These are phyloP conservation scores for Sitta carolinensis DNA, from an alignment of 2,797 vertebrate species.

Conservation along the genomic window DNA sequence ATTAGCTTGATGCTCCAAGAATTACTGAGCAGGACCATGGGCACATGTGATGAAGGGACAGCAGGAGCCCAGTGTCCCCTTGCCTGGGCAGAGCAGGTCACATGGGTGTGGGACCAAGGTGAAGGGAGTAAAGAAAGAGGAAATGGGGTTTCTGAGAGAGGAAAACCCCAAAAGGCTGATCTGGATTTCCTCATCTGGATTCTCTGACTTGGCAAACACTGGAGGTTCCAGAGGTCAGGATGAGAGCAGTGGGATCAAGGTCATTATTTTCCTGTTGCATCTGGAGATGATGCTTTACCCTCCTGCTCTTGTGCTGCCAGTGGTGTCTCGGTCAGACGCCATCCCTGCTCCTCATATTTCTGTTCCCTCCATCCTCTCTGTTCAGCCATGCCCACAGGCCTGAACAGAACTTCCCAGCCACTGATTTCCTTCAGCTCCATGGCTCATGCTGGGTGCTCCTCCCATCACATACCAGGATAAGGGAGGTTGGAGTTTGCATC, in stretches of 20 bases:
- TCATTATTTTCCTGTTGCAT: background rate
- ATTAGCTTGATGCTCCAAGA: slow-evolving; percentile 38
- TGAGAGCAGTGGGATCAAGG: background rate
- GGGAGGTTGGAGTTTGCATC: background rate
- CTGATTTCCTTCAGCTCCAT: accelerated
- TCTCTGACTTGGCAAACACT: background rate
- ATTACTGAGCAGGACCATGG: slow-evolving; percentile 8
- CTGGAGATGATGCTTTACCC: background rate
- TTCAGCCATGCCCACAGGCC: accelerated
- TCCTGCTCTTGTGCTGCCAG: background rate
- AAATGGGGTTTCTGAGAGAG: background rate
- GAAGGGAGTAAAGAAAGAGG: background rate
- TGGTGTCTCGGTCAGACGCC: background rate
- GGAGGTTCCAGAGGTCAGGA: background rate
- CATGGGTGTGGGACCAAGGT: background rate
- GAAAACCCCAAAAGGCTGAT: background rate
- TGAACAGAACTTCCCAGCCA: background rate
- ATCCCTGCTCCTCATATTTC: background rate
- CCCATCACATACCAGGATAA: background rate
- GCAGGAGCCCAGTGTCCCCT: background rate
- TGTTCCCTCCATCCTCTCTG: background rate
- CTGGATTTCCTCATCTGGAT: background rate
- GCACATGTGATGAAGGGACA: background rate
- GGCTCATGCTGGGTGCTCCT: background rate
- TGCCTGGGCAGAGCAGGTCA: background rate